phyloP scores from a whole-genome alignment of 2,797 vertebrate species.

The Halcyon badia region DNA sequence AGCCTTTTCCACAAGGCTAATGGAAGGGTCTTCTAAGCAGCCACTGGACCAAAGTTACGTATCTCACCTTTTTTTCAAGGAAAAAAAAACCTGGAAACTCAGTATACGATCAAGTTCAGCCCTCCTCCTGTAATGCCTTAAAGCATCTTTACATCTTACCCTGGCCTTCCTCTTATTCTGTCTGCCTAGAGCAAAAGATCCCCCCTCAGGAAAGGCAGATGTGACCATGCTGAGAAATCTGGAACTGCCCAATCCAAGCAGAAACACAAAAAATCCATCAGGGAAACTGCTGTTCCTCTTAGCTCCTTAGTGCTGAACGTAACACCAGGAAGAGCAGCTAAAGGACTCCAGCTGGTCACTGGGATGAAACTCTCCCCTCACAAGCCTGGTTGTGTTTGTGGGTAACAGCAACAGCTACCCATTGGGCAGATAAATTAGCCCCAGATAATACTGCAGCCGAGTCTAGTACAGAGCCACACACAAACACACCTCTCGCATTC shows the following conservation, averaged over 20 bases:
- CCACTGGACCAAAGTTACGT: neutral
- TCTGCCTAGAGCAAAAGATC: neutral
- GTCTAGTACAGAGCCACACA: conserved; percentile 6
- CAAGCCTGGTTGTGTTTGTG: neutral
- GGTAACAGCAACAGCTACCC: neutral
- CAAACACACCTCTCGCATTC: conserved; percentile 55
- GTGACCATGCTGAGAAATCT: neutral
- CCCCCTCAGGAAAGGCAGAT: neutral
- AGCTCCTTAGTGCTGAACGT: neutral
- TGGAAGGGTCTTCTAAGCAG: neutral
- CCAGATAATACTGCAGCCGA: conserved; percentile 1
- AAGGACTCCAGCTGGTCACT: neutral
- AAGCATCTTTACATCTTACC: neutral
- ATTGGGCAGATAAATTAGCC: neutral
- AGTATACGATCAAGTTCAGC: neutral
- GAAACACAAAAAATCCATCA: neutral
- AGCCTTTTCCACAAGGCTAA: neutral
- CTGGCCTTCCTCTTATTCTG: neutral
- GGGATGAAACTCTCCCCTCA: neutral
- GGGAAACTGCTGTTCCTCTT: neutral
- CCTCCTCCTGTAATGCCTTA: neutral
- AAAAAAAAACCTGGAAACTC: neutral
- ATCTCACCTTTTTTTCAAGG: neutral
- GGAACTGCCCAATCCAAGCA: neutral
- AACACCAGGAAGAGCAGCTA: neutral